These are phyloP conservation scores for Phylloscopus whistleri DNA, from an alignment of 2,113 vertebrate species.

Conservation along the genomic window DNA sequence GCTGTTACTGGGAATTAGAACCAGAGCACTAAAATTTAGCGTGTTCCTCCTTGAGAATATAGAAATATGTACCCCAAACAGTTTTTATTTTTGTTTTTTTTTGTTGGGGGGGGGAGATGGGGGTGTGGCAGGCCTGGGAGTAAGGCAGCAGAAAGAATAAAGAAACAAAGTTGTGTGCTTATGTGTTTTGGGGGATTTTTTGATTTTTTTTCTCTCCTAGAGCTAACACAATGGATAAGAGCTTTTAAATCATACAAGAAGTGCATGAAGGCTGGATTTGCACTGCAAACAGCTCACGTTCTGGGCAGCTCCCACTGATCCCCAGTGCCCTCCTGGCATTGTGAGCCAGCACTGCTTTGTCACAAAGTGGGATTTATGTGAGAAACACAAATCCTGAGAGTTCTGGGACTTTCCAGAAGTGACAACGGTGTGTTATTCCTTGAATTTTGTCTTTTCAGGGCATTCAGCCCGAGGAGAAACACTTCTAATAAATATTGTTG, in stretches of 20 bases:
- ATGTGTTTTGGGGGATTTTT: background rate
- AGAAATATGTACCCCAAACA: background rate
- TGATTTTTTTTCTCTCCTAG: background rate
- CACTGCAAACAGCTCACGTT: background rate
- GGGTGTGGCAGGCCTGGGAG: too few species aligned
- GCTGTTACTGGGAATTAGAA: background rate
- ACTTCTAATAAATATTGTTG: background rate
- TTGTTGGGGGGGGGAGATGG: fast-evolving
- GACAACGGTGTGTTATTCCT: background rate
- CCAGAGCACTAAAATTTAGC: background rate
- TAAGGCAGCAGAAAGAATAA: background rate
- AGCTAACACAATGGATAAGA: background rate
- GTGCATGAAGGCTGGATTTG: background rate
- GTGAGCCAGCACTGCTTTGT: background rate
- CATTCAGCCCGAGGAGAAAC: background rate
- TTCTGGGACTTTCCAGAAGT: background rate
- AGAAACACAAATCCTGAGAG: background rate
- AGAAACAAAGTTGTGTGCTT: background rate
- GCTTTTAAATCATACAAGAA: background rate
- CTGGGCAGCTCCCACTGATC: background rate
- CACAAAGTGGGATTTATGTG: background rate
- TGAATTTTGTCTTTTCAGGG: background rate
- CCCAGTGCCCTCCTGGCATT: background rate
- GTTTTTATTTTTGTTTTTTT: background rate
- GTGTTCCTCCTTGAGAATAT: background rate